Conservation (phyloP, 2,797 vertebrate species). For the Sebastes ruberrimus region DNA sequence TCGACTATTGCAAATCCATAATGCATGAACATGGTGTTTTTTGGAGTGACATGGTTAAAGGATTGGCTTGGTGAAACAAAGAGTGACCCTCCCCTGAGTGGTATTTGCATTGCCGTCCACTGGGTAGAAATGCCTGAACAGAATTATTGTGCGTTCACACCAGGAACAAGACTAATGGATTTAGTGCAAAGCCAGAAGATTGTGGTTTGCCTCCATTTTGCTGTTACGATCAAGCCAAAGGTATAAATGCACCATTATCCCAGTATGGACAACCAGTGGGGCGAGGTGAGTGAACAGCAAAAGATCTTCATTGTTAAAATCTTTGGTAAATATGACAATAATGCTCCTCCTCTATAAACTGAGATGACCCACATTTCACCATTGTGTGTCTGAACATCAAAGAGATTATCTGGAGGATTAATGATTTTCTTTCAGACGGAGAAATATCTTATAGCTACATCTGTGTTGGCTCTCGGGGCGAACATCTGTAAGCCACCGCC, state of each 20-base stretch:
- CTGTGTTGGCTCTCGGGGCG: constrained; percentile 3
- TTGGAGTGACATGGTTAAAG: constrained; percentile 39
- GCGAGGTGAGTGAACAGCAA: not conserved
- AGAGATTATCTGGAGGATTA: constrained; percentile 26
- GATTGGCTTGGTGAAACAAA: constrained; percentile 41
- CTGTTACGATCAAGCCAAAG: not conserved
- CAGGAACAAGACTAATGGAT: not conserved
- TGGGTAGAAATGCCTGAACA: not conserved
- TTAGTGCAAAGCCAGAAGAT: not conserved
- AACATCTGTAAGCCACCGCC: constrained; percentile 21
- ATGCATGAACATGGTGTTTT: constrained; percentile 55
- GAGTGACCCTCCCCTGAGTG: not conserved
- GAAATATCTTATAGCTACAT: constrained; percentile 18
- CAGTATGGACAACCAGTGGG: not conserved
- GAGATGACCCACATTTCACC: constrained; percentile 24
- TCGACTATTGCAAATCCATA: constrained; percentile 52
- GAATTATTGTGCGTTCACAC: constrained; percentile 9
- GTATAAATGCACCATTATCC: not conserved
- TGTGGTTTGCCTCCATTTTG: not conserved
- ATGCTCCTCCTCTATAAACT: not conserved
- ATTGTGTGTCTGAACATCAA: constrained; percentile 11
- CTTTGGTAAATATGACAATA: not conserved
- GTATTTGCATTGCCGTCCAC: constrained; percentile 23
- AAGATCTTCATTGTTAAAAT: not conserved
- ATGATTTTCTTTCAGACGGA: constrained; percentile 15